Evolutionary conservation across 2,113 vertebrate genomes (phyloP).

Genomic region (Eleginops maclovinus): DNA sequence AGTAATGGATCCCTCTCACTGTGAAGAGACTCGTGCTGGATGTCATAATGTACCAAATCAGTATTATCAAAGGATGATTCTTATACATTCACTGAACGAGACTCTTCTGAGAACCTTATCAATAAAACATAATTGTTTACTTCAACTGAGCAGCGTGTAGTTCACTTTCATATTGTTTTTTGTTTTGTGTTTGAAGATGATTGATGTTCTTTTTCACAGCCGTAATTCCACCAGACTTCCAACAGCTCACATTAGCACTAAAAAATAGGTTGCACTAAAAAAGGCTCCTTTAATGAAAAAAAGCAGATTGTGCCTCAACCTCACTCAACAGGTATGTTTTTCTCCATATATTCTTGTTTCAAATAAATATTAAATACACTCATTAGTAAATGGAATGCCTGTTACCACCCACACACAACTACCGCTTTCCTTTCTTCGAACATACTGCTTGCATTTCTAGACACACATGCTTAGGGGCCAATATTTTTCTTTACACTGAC

Average conservation of each 20-base stretch:
- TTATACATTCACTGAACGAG: slow-evolving; percentile 84
- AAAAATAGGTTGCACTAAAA: slow-evolving; percentile 1
- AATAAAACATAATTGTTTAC: slow-evolving; percentile 88
- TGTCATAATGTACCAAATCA: slow-evolving; percentile 89
- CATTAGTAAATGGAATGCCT: not conserved
- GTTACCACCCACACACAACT: not conserved
- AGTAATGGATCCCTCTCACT: slow-evolving; percentile 86
- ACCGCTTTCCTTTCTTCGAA: not conserved
- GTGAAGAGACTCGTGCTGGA: slow-evolving; percentile 88
- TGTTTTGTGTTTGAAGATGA: slow-evolving; percentile 21
- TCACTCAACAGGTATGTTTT: not conserved
- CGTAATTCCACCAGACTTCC: slow-evolving; percentile 6
- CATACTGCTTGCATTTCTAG: not conserved
- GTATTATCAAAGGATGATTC: slow-evolving; percentile 86
- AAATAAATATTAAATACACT: too few species aligned
- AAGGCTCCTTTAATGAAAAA: slow-evolving; percentile 7
- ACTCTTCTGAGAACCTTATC: slow-evolving; percentile 87
- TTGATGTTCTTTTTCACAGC: slow-evolving; percentile 3
- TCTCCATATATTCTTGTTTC: not conserved
- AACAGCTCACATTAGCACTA: not conserved
- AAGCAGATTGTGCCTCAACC: not conserved
- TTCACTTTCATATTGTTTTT: slow-evolving; percentile 63
- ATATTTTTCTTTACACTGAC: not conserved
- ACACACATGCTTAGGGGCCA: not conserved
- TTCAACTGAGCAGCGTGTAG: slow-evolving; percentile 74